These are phyloP conservation scores for Merodon equestris DNA, from an alignment of 2,888 invertebrate genomes.

Conservation along the genomic window DNA sequence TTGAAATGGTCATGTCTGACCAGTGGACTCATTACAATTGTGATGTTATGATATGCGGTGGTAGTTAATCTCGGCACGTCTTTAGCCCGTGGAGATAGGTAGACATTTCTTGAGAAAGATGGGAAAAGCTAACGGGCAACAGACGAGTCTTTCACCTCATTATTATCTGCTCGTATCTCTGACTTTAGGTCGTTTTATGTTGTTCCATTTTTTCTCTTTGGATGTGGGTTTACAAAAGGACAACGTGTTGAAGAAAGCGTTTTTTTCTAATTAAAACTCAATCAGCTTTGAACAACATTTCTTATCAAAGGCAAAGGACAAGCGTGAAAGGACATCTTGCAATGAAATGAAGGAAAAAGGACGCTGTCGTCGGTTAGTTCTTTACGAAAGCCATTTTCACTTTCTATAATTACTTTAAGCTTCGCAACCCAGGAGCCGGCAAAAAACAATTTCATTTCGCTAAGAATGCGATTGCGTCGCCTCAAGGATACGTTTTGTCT, in stretches of 20 bases:
- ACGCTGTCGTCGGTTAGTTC: slow-evolving; percentile 49
- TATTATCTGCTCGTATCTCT: too few species aligned
- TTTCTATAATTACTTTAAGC: slow-evolving; percentile 46
- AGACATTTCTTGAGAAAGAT: too few species aligned
- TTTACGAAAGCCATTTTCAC: slow-evolving; percentile 47
- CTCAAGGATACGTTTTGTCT: slow-evolving; percentile 54
- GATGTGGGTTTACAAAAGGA: too few species aligned
- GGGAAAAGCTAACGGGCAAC: too few species aligned
- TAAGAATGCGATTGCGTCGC: slow-evolving; percentile 61
- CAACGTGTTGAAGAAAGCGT: slow-evolving; percentile 18
- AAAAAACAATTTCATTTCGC: slow-evolving; percentile 54
- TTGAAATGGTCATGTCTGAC: not conserved
- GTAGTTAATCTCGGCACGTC: too few species aligned
- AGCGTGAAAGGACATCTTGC: not conserved
- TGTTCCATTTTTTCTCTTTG: too few species aligned
- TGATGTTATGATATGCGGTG: too few species aligned
- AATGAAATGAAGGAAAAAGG: slow-evolving; percentile 9
- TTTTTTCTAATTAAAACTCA: slow-evolving; percentile 65
- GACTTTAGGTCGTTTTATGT: too few species aligned
- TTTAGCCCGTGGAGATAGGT: too few species aligned
- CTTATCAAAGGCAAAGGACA: slow-evolving; percentile 47
- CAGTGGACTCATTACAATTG: too few species aligned
- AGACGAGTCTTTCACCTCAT: too few species aligned
- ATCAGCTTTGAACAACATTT: slow-evolving; percentile 63
- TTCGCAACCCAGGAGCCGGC: slow-evolving; percentile 4